phyloP scores from a whole-genome alignment of 2,888 invertebrate genomes.

The Agrotis puta region DNA sequence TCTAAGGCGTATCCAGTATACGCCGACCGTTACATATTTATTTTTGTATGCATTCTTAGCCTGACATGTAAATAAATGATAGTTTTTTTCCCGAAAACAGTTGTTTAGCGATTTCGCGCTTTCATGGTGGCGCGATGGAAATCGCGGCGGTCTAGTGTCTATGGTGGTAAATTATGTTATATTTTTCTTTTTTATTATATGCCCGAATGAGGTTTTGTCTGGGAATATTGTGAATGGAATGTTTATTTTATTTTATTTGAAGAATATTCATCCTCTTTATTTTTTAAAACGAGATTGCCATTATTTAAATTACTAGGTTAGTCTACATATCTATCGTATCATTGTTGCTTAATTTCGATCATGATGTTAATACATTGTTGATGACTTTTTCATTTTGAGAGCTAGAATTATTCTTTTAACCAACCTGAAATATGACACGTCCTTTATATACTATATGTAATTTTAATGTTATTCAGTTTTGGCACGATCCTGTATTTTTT shows the following conservation, averaged over 20 bases:
- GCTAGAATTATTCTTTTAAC: too few relatives aligned
- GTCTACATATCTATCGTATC: not conserved
- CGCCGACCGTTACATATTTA: slow-evolving; percentile 89
- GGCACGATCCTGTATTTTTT: too few relatives aligned
- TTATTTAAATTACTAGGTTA: not conserved
- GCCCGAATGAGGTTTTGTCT: not conserved
- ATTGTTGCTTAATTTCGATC: too few relatives aligned
- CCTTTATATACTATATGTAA: too few relatives aligned
- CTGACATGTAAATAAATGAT: slow-evolving; percentile 89
- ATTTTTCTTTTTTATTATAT: slow-evolving; percentile 21
- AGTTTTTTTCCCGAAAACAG: slow-evolving; percentile 75
- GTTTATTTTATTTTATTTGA: not conserved
- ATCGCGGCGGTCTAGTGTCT: slow-evolving; percentile 42
- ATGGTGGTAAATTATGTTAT: slow-evolving; percentile 30
- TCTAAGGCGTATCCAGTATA: slow-evolving; percentile 87
- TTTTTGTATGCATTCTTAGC: slow-evolving; percentile 89
- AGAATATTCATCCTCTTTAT: not conserved
- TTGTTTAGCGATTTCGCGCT: slow-evolving; percentile 85
- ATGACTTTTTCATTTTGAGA: too few relatives aligned
- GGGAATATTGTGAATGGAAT: slow-evolving; percentile 25
- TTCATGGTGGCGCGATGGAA: slow-evolving; percentile 80
- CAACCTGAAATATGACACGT: too few relatives aligned
- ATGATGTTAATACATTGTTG: too few relatives aligned
- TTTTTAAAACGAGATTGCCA: not conserved
- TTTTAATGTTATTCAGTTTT: too few relatives aligned